These are phyloP conservation scores for Chionomys nivalis DNA, from an alignment of 2,113 vertebrate species.

Conservation along the genomic window DNA sequence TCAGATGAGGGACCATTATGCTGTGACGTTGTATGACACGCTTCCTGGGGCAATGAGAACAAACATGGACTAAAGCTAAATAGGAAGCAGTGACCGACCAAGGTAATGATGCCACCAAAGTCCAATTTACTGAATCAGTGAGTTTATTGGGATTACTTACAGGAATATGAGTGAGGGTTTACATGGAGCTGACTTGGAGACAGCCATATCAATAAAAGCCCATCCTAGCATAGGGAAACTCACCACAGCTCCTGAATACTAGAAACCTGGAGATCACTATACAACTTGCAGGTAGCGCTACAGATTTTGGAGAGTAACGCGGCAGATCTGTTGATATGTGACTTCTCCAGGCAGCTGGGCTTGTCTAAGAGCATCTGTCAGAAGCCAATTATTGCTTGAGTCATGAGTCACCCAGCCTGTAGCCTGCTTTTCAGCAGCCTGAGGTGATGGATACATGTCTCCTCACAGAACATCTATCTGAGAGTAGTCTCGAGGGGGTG, in stretches of 20 bases:
- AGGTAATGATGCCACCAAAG: neutral
- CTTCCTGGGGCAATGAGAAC: neutral
- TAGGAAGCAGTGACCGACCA: neutral
- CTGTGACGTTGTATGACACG: neutral
- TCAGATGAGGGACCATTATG: conserved; percentile 14
- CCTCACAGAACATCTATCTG: neutral
- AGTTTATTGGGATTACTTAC: neutral
- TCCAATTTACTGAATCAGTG: neutral
- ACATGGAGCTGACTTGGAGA: neutral
- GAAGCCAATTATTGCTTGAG: neutral
- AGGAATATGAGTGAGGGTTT: neutral
- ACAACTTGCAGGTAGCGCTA: neutral
- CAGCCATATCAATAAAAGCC: neutral
- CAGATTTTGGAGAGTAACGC: neutral
- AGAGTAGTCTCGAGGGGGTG: neutral
- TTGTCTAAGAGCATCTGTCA: neutral
- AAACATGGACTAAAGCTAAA: neutral
- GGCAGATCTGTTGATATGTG: neutral
- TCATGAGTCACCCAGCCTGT: neutral
- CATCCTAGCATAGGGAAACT: neutral
- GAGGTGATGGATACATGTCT: neutral
- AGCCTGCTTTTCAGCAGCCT: neutral
- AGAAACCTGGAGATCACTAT: neutral
- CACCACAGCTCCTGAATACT: neutral
- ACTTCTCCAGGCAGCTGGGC: neutral